phyloP scores from a whole-genome alignment of 2,797 vertebrate genomes.

The Pangasius krempfi region DNA sequence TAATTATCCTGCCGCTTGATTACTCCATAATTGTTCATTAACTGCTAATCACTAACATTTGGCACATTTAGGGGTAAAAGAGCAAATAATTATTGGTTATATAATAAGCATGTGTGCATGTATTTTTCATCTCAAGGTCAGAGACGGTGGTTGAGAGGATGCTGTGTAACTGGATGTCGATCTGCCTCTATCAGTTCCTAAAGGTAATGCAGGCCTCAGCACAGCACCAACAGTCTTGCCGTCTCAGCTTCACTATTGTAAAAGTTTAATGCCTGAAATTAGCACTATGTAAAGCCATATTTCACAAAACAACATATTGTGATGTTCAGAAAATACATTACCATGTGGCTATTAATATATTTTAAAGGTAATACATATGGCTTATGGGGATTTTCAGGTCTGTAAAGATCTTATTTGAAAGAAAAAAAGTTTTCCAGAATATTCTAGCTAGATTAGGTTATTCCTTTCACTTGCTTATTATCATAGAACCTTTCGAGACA shows the following conservation, averaged over 20 bases:
- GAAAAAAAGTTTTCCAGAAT: not conserved
- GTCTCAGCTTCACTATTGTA: not conserved
- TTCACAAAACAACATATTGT: not conserved
- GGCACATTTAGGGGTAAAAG: slow-evolving; percentile 50
- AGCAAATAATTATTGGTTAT: slow-evolving; percentile 44
- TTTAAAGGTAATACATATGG: not conserved
- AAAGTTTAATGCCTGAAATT: not conserved
- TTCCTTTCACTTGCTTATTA: not conserved
- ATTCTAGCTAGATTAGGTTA: not conserved
- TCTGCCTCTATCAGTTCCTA: slow-evolving; percentile 87
- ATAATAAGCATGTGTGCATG: slow-evolving; percentile 32
- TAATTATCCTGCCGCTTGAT: slow-evolving; percentile 49
- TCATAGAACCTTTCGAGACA: slow-evolving; percentile 16
- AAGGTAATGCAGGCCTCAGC: slow-evolving; percentile 73
- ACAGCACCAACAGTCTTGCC: not conserved
- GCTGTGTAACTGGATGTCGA: slow-evolving; percentile 92
- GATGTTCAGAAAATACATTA: not conserved
- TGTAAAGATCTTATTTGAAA: not conserved
- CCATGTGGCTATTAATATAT: not conserved
- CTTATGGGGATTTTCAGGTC: not conserved
- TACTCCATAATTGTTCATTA: slow-evolving; percentile 73
- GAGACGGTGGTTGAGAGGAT: slow-evolving; percentile 86
- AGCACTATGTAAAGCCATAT: not conserved
- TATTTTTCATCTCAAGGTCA: slow-evolving; percentile 71
- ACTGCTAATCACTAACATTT: slow-evolving; percentile 65